Base-by-base conservation (phyloP, 2,113 vertebrate species). In the Eurystomus gularis region DNA sequence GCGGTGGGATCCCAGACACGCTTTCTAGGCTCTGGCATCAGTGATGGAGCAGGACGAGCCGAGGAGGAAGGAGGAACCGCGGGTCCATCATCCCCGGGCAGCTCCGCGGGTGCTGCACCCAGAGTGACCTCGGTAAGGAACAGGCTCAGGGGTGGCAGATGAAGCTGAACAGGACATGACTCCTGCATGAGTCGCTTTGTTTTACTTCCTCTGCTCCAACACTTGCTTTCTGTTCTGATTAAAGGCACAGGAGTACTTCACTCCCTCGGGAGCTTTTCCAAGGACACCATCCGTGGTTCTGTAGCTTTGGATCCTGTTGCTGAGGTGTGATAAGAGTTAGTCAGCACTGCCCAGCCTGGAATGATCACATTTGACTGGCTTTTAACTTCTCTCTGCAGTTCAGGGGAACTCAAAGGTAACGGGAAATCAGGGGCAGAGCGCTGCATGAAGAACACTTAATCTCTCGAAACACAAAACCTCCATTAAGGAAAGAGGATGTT, bases 41-140 rank as follows among this genome's bases (percentile, higher is more conserved):
- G n/a, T 10, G 62, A 21, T 2, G 4, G 44, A 58, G 61, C 2
- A 0, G 76, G 58, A 77, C 0, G 11, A 42, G 83, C 62, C 2
- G 0, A 0, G 2, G 17, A 1, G 12, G 23, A 42, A 39, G 86
- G 39, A 51, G 19, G 68, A 35, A 11, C 57, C 5, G 1, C 0
- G 4, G 40, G n/a, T 11, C 19, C 42, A 4, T n/a, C 10, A 14
- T 23, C 73, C 54, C 9, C 1, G 1, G 40, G 75, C 57, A 62
- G 42, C 68, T 60, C 51, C 35, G 21, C 0, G 7, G 37, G 17
- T 9, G 61, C 51, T 85, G 84, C 86, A 42, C 46, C 64, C 62
- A 15, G 21, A 7, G 35, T 2, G 33, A 72, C 4, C 35, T 35
- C 14, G 2, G 82, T 3, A 15, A 61, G 3, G 3, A 18, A 4